Conservation (phyloP, 2,797 vertebrate genomes). For the Coreius guichenoti region DNA sequence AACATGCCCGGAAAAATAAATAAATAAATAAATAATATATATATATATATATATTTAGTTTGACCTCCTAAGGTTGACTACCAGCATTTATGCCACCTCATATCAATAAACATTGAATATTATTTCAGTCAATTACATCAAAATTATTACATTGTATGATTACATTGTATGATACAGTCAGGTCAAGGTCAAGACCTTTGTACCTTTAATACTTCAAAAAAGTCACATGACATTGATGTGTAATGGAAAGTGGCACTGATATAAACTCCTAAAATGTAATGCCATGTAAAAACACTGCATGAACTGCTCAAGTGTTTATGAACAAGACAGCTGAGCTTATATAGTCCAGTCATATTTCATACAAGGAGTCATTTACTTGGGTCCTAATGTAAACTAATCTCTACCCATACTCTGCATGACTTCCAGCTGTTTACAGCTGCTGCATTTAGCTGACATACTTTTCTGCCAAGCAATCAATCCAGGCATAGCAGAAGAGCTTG, state of each 20-base stretch:
- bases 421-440: conserved; percentile 43
- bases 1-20: no score
- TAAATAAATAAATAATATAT: no score
- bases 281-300: background rate
- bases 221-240: background rate
- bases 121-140: background rate
- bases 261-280: conserved; percentile 27
- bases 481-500: conserved; percentile 17
- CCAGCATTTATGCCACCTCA: no score
- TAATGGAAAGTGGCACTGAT: conserved; percentile 34
- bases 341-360: conserved; percentile 26
- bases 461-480: conserved; percentile 27
- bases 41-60: no score
- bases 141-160: background rate
- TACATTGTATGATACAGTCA: background rate
- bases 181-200: background rate
- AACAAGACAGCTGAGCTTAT: conserved; percentile 22
- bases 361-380: conserved; percentile 9
- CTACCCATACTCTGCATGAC: background rate
- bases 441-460: conserved; percentile 28
- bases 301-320: conserved; percentile 34
- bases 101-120: no score
- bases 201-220: background rate
- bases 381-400: conserved; percentile 37
- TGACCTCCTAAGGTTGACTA: no score